A percentile compares a stretch with the other conserved stretches of the same genome.
Evolutionary conservation across 2,113 vertebrate species (phyloP).

Genomic region (Sceloporus tristichus): DNA sequence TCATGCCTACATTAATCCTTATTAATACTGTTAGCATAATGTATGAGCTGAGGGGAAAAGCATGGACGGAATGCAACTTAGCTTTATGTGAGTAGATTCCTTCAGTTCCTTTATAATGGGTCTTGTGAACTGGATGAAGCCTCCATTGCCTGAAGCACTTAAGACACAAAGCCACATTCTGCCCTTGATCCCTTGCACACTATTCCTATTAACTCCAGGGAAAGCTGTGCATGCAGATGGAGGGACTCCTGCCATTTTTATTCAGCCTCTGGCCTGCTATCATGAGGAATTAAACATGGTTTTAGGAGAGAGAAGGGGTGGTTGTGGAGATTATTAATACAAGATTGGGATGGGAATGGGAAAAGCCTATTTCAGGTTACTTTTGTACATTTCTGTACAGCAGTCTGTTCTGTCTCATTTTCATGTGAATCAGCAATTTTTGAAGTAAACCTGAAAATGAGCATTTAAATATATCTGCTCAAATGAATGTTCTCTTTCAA

Average conservation of each 20-base stretch:
- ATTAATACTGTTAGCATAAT: constrained; percentile 57
- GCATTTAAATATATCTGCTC: not conserved
- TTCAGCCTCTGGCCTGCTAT: constrained; percentile 6
- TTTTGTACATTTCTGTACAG: not conserved
- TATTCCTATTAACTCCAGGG: not conserved
- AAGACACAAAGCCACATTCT: not conserved
- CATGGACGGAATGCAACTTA: not conserved
- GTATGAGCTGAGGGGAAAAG: constrained; percentile 31
- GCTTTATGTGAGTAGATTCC: constrained; percentile 22
- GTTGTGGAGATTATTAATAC: constrained; percentile 3
- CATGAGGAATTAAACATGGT: constrained; percentile 7
- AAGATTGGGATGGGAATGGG: not conserved
- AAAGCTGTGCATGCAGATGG: constrained; percentile 6
- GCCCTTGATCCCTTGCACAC: constrained; percentile 18
- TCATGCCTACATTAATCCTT: constrained; percentile 58
- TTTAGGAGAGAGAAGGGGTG: not conserved
- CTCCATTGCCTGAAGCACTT: constrained; percentile 2
- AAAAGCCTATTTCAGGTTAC: not conserved
- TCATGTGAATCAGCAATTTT: not conserved
- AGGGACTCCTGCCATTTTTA: not conserved
- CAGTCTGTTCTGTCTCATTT: not conserved
- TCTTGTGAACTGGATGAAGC: constrained; percentile 16
- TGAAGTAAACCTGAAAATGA: not conserved
- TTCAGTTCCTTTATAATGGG: constrained; percentile 27
- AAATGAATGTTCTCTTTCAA: not conserved